Percentiles rank a stretch among this genome's conserved stretches.
Evolutionary conservation across 2,113 vertebrate species (phyloP).

Genomic region (human (Homo sapiens)): DNA sequence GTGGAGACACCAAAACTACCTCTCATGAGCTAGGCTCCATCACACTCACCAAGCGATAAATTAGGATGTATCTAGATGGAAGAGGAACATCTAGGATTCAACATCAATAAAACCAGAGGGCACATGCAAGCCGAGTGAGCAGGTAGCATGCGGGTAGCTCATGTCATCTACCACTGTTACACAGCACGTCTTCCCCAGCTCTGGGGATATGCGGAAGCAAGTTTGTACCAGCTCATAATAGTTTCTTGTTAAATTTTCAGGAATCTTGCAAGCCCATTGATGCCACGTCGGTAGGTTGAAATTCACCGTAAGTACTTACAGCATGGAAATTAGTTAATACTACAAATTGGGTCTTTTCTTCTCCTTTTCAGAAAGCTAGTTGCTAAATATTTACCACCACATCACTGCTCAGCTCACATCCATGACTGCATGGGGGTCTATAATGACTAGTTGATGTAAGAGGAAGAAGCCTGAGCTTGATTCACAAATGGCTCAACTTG

Average conservation of each 20-base stretch:
- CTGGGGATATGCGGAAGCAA: not conserved
- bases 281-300: not conserved
- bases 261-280: not conserved
- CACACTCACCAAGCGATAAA: not conserved
- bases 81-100: not conserved
- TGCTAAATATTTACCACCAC: not conserved
- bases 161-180: not conserved
- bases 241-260: not conserved
- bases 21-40: not conserved
- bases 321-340: not conserved
- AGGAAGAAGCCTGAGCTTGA: not conserved
- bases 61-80: not conserved
- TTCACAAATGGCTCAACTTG: not conserved
- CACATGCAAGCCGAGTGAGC: not conserved
- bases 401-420: not conserved
- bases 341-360: not conserved
- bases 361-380: not conserved
- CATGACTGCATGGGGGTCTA: not conserved
- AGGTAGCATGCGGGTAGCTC: not conserved
- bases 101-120: not conserved
- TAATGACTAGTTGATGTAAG: not conserved
- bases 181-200: not conserved
- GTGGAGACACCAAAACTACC: not conserved
- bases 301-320: not conserved
- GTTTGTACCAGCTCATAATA: not conserved